Conservation (phyloP, 2,888 invertebrate genomes). For the Nephrocerus scutellatus region DNA sequence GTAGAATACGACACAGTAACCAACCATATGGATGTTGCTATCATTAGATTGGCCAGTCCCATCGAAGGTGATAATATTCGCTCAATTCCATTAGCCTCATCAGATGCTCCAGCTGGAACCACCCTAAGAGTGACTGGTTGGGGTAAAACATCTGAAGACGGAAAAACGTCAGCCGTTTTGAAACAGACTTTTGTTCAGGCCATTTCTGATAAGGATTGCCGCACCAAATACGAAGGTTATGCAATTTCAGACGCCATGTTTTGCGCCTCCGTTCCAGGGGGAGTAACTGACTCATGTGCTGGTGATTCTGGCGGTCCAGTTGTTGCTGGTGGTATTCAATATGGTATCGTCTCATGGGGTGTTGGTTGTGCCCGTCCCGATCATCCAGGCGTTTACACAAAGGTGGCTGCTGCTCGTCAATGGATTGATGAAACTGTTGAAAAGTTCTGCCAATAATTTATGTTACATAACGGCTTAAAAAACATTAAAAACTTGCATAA, state of each 20-base stretch:
- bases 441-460: no score
- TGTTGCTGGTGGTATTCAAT: slow-evolving; percentile 18
- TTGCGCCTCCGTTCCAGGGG: slow-evolving; percentile 14
- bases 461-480: no score
- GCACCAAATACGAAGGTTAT: neutral
- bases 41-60: slow-evolving; percentile 4
- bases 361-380: slow-evolving; percentile 45
- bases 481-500: no score
- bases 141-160: slow-evolving; percentile 10
- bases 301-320: slow-evolving; percentile 24
- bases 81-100: slow-evolving; percentile 4
- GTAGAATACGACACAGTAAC: slow-evolving; percentile 1
- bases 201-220: slow-evolving; percentile 3
- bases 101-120: neutral
- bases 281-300: slow-evolving; percentile 17
- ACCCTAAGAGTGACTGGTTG: slow-evolving; percentile 12
- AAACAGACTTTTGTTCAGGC: slow-evolving; percentile 4
- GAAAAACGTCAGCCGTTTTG: slow-evolving; percentile 1
- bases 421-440: no score
- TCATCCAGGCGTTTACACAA: slow-evolving; percentile 66
- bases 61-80: slow-evolving; percentile 5
- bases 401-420: no score
- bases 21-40: slow-evolving; percentile 13
- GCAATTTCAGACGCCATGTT: slow-evolving; percentile 16
- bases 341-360: slow-evolving; percentile 59